Base-by-base conservation (phyloP, 2,113 vertebrate genomes). In the Antennarius striatus region DNA sequence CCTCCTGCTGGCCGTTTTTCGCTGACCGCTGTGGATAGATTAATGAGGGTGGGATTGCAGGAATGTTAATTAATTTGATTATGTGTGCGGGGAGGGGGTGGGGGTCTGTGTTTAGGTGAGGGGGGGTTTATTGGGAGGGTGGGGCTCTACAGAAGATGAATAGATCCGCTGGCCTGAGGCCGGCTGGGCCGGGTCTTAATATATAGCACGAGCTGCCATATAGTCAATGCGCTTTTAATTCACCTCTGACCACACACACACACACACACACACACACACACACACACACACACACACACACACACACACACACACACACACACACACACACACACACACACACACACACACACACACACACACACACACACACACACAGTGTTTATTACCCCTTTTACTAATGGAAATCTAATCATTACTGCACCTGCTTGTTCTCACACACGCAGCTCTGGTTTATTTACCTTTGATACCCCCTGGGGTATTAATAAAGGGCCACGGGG, bases 211-310 rank as follows among this genome's bases (percentile, higher is more conserved):
- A 80, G 85, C 89, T 93, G 92, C 93, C 93, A 93, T 90, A 93
- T 87, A 93, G 93, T 95, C 94, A 92, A 93, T 94, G 91, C 90
- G 79, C 88, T 90, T 92, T 94, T 94, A 92, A 94, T 95, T 93
- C 91, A 86, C 62, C 84, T 88, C 84, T 79, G 56, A 86, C 89
- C 57, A 75, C 75, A 82, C 76, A 70, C 58, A 60, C 65, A 66
- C 60, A 50, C 16, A 3, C 4, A 55, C 76, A 71, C 46, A 61
- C 64, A n/a, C 36, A 13, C 55, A 12, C 9, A 13, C 17, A 60
- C 22, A 13, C 64, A 70, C 28, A 9, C 22, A 50, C 50, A 6
- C 32, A 43, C 30, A 52, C 29, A 39, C 28, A 47, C 58, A 10
- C 63, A 48, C 36, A 57, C 66, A 61, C 50, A 58, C 58, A 56